Base-by-base conservation (phyloP, 1,140 invertebrate species). In the Carcinoscorpius rotundicauda region DNA sequence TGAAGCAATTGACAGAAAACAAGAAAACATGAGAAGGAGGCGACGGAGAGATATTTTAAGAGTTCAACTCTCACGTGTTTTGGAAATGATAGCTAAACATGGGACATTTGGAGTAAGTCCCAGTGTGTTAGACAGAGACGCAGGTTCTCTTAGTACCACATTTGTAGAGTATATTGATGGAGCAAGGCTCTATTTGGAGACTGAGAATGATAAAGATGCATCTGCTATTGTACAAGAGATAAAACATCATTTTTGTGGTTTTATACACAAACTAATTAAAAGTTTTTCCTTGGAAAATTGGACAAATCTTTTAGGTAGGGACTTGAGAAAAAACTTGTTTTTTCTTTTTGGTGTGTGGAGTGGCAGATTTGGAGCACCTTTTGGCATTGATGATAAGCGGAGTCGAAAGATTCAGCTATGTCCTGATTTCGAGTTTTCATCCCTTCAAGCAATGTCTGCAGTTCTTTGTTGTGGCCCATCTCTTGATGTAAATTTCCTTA, bases 161-260 rank as follows among this genome's bases (percentile, higher is more conserved):
- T 88, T 98, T 71, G 85, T 95, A 4, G 95, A 98, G 73, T 97
- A 97, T 71, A 87, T 98, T 70, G 95, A 98, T 72, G 93, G 94
- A 0, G 91, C 92, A 11, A 82, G 94, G 51, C 81, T 89, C 51
- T 96, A 92, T 76, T 77, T 98, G 6, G 93, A 97, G 78, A 86
- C 85, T 66, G 95, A 98, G 77, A 75, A 71, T 62, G 91, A 93
- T 70, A 93, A 93, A 76, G 90, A 92, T 73, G 88, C 76, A 55
- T 85, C 58, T 11, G 73, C 74, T 81, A 85, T 63, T 81, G 83
- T 74, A 81, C 91, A 68, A 79, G 87, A 74, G 85, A 90, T 98
- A 52, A 91, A 95, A 66, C 81, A 93, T 2, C 91, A 96, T 72
- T 98, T 98, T 77, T 94, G 93, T 69, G 87, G 92, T 75, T 96